Evolutionary conservation across 2,797 vertebrate genomes (phyloP), one percentile per base, ranked within the genome.

Genomic region (Enteromius argenteus): DNA sequence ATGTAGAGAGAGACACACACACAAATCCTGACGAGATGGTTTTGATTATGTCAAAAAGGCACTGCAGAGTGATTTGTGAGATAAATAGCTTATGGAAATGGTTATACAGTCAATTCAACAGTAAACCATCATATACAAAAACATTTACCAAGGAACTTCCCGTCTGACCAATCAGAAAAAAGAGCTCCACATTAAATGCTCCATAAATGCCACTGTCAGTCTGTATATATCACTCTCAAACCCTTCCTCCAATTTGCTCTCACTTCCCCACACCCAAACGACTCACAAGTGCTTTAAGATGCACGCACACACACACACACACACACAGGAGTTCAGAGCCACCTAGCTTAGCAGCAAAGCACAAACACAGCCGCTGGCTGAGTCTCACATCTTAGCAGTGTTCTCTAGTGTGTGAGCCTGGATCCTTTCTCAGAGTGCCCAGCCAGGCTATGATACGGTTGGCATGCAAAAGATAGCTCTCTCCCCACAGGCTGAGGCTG

Each of bases 401-500:
- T 68, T 74, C 56, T 80, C 79, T 67, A 37, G 69, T 85, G 79
- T 44, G 56, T 11, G 4, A 76, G 56, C 68, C 62, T 76, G 81
- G 46, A 72, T 64, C 77, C 27, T 62, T 71, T 74, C 58, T 74
- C 71, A 37, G 30, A 76, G 44, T 71, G 42, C 76, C 66, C 69
- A 79, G 79, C 64, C 76, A 17, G 60, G 60, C 58, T 74, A 77
- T 80, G 81, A 87, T 83, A 79, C 71, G 8, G 44, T 87, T 86
- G 78, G 74, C 76, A 78, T 80, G 76, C 69, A 78, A 84, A 81
- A 87, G 78, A 79, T 68, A 84, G 69, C 60, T 71, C 44, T 17
- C 37, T 46, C 44, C 69, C 83, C 68, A 23, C 68, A 71, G 73
- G 86, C 79, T 58, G 21, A 21, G 23, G 46, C 80, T 85, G 87